Evolutionary conservation across 2,888 invertebrate genomes (phyloP), one percentile per base, ranked within the genome.

Genomic region (Keiferia lycopersicella): DNA sequence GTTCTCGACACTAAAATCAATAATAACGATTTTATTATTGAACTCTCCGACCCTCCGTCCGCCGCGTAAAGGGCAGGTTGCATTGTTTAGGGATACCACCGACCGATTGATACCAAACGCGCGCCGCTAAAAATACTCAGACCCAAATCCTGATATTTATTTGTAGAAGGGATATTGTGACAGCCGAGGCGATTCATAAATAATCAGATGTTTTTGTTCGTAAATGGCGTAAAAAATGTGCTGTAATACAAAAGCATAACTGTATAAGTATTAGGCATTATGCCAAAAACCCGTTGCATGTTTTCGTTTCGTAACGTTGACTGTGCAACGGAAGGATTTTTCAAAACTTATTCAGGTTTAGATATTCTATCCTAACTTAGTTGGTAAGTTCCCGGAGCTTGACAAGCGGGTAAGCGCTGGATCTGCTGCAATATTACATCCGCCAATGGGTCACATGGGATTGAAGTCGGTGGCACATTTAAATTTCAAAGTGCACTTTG

Each of bases 1-100:
- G 84, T 86, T 86, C 87, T 83, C 82, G 79, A 82, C 84, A 84
- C 80, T 81, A 84, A 88, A 88, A 90, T 90, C 89, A 86, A 91
- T 91, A 87, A 77, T 83, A 86, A 86, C 82, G 79, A 83, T 83
- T 85, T 86, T 86, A 81, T 86, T 84, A 84, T 82, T 80, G 81
- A 72, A 71, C 73, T 72, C 57, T 50, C 73, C 73, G 76, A 76
- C 81, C 82, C 80, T 74, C 58, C 62, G 51, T 65, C 65, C 22
- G 51, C 1, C 51, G 51, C 26, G 51, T 53, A 63, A 56, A 57
- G 58, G 69, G 69, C 75, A 74, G 74, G 75, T 78, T 75, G 71
- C 68, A 68, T 74, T 72, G 73, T 72, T 68, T 67, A 67, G 57
- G 38, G 22, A 51, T 39, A 61, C 48, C 41, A 60, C 45, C 26